Evolutionary conservation across 2,888 invertebrate species (phyloP), one percentile per base, ranked within the genome.

Genomic region (Habroteleia sp.): DNA sequence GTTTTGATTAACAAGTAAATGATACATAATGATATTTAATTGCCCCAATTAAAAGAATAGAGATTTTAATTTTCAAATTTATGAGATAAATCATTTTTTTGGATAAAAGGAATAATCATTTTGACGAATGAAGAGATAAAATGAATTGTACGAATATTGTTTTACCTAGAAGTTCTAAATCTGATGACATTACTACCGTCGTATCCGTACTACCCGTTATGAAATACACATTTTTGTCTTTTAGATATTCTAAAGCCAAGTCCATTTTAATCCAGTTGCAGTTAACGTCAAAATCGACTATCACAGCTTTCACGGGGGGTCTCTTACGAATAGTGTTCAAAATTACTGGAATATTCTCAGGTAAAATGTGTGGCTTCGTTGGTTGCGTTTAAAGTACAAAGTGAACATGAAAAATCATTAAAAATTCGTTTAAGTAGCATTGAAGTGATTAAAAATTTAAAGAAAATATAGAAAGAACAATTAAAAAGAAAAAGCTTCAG

Each of bases 281-380:
- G 78, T 88, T 89, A 37, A 89, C 85, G 77, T 91, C 91, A 35
- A 90, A 89, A 81, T 92, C 92, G 11, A 91, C 84, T 0, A 92
- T 89, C n/a, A 92, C 91, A 0, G 92, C 92, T 8, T 91, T 91
- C 0, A 92, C 88, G 0, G 79, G 75, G 0, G 79, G 71, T 13
- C 68, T 39, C 20, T 77, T 66, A 0, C 58, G n/a, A 1, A 81
- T n/a, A 0, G 44, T 46, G 0, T 63, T 41, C 0, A 78, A 0
- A 0, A 79, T 56, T 2, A 16, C 37, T 0, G 3, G 0, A 2
- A 54, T 0, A 8, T 75, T 65, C 29, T 60, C 74, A 3, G 74
- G 68, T 0, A 65, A 3, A 17, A 50, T 0, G 3, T 66, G 13
- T 20, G 79, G 77, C 84, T 81, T 14, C 2, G 35, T 37, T 25